Base-by-base conservation (phyloP, 2,888 invertebrate species). In the Scelioninae gen. 2 region DNA sequence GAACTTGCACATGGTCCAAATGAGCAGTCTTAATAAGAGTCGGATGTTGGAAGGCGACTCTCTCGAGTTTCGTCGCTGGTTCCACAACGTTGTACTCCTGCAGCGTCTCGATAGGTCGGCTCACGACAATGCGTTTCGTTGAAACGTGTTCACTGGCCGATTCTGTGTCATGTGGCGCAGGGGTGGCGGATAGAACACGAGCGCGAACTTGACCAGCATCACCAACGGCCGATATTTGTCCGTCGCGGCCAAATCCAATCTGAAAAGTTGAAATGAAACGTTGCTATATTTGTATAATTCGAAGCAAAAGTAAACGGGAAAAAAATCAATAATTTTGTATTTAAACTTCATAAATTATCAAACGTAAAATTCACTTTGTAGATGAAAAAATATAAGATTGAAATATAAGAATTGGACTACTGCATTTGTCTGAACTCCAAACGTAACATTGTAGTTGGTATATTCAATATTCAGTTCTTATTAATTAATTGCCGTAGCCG, bases 91-190 rank as follows among this genome's bases (percentile, higher is more conserved):
- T 88, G 19, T 89, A 87, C 80, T 90, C 89, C 78, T 90, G 89
- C 13, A 90, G 86, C 1, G 90, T 90, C 82, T 90, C 90, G 74
- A 90, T 89, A 11, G 90, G 90, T 68, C 90, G 87, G 76, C 88
- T 89, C 39, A 90, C 88, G n/a, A 90, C 90, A 73, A 90, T 89
- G 72, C 90, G 88, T 31, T 90, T 87, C 31, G 90, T 90, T 75
- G 90, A 89, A 53, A 89, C 88, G 61, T 88, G 88, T 82, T 90
- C 90, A 52, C 88, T 88, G 45, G 87, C 84, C 50, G 89, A 86
- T 16, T 87, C 85, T 0, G 86, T 85, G 78, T 88, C 85, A 2
- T 86, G 86, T 15, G 90, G 88, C 4, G 90, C 88, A 9, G 89
- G 87, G 5, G 89, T 89, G 37, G 89, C 89, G 15, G 90, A 89